phyloP scores from a whole-genome alignment of 2,888 invertebrate species.

The Trichogramma dendrolimi region DNA sequence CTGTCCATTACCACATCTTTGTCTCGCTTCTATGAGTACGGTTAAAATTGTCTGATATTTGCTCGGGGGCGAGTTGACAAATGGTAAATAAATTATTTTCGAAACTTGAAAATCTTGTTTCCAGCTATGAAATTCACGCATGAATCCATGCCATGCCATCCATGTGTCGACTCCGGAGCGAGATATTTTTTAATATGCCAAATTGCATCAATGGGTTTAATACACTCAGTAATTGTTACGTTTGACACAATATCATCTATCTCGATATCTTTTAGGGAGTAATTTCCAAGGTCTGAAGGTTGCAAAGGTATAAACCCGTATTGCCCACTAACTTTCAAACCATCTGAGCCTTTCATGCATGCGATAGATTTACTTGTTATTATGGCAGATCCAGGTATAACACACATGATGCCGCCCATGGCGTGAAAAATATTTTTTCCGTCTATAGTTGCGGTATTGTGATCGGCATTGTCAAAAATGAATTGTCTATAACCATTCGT shows the following conservation, averaged over 20 bases:
- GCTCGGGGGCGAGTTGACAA: too few relatives aligned
- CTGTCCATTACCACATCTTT: too few relatives aligned
- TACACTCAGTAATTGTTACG: slow-evolving; percentile 10
- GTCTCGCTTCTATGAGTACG: too few relatives aligned
- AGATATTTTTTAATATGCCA: too few relatives aligned
- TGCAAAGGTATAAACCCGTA: too few relatives aligned
- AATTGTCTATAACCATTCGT: slow-evolving; percentile 35
- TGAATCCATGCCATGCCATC: too few relatives aligned
- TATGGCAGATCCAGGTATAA: slow-evolving; percentile 31
- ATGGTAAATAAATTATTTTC: too few relatives aligned
- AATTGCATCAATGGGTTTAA: slow-evolving; percentile 25
- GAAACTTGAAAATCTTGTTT: too few relatives aligned
- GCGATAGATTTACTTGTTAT: slow-evolving; percentile 23
- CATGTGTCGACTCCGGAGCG: too few relatives aligned
- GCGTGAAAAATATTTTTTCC: slow-evolving; percentile 26
- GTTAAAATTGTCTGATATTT: too few relatives aligned
- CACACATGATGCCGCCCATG: slow-evolving; percentile 33
- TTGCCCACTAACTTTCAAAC: slow-evolving; percentile 11
- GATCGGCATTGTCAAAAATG: slow-evolving; percentile 41
- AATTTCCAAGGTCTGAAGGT: background rate
- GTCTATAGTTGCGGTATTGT: slow-evolving; percentile 34
- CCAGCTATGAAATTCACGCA: too few relatives aligned
- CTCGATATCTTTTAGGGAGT: slow-evolving; percentile 31
- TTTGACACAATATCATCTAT: slow-evolving; percentile 32
- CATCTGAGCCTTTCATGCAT: slow-evolving; percentile 33